Evolutionary conservation across 92 coral and sea anemone genomes (phyloP).

Genomic region (Epizoanthus scotinus): DNA sequence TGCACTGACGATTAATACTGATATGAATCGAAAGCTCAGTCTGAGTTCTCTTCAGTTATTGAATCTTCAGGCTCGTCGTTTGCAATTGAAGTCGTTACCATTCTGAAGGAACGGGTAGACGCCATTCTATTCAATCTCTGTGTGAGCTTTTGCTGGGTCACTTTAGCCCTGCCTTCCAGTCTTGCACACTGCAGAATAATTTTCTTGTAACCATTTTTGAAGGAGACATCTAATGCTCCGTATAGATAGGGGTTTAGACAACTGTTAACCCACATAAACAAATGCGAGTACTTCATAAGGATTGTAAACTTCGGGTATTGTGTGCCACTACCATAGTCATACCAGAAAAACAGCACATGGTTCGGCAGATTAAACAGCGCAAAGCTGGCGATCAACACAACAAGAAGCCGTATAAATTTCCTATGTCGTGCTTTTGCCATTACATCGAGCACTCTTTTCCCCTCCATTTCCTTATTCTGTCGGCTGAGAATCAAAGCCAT

Average conservation of each 20-base stretch:
- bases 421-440: conserved; percentile 76
- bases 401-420: conserved; percentile 83
- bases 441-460: conserved; percentile 59
- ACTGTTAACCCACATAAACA: conserved; percentile 90
- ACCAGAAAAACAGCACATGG: conserved; percentile 95
- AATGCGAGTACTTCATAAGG: conserved; percentile 91
- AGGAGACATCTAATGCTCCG: conserved; percentile 90
- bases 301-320: conserved; percentile 79
- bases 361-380: conserved; percentile 94
- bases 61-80: conserved; percentile 16
- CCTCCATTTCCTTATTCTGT: conserved; percentile 71
- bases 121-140: conserved; percentile 61
- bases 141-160: conserved; percentile 72
- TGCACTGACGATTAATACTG: no score
- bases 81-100: conserved; percentile 29
- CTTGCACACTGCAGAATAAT: conserved; percentile 79
- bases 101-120: conserved; percentile 24
- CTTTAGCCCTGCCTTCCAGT: conserved; percentile 71
- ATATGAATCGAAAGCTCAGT: not conserved
- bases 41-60: not conserved
- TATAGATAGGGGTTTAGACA: conserved; percentile 94
- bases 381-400: conserved; percentile 85
- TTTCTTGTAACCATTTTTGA: conserved; percentile 77
- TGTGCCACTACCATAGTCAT: conserved; percentile 83
- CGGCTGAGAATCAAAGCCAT: conserved; percentile 78